Percentiles rank a stretch among this genome's conserved stretches.
These are phyloP conservation scores for Camponotus fellah DNA, from an alignment of 2,888 invertebrate genomes.

Conservation along the genomic window DNA sequence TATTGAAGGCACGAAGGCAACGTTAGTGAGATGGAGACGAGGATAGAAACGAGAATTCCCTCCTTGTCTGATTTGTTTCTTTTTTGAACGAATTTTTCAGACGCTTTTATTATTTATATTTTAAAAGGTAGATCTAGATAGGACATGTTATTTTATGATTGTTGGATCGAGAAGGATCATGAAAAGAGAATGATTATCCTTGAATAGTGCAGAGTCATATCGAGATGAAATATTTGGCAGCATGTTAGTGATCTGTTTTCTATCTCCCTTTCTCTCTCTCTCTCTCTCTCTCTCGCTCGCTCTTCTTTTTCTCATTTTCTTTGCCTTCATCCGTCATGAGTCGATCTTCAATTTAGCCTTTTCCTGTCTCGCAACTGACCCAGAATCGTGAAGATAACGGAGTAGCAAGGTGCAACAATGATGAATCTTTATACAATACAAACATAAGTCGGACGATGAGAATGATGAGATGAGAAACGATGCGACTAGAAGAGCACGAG, in stretches of 20 bases:
- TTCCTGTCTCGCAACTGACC: slow-evolving; percentile 71
- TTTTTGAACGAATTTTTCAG: background rate
- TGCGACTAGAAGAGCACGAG: background rate
- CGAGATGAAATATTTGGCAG: background rate
- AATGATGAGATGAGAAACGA: slow-evolving; percentile 8
- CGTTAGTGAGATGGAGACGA: no score
- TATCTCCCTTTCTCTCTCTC: background rate
- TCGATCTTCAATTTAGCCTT: slow-evolving; percentile 14
- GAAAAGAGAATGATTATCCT: background rate
- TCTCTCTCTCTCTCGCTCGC: background rate
- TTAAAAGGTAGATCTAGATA: background rate
- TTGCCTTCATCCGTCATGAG: background rate
- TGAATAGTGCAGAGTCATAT: background rate
- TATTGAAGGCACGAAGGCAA: no score
- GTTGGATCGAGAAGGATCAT: background rate
- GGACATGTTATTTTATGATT: background rate
- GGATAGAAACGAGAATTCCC: background rate
- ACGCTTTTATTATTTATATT: background rate
- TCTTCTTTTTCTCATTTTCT: background rate
- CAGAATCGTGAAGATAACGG: slow-evolving; percentile 77
- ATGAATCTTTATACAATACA: slow-evolving; percentile 63
- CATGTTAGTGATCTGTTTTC: background rate
- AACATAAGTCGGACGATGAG: background rate
- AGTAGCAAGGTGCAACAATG: slow-evolving; percentile 73
- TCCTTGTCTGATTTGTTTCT: background rate